Conservation (phyloP, 2,888 invertebrate species). For the Hartigia nigra region DNA sequence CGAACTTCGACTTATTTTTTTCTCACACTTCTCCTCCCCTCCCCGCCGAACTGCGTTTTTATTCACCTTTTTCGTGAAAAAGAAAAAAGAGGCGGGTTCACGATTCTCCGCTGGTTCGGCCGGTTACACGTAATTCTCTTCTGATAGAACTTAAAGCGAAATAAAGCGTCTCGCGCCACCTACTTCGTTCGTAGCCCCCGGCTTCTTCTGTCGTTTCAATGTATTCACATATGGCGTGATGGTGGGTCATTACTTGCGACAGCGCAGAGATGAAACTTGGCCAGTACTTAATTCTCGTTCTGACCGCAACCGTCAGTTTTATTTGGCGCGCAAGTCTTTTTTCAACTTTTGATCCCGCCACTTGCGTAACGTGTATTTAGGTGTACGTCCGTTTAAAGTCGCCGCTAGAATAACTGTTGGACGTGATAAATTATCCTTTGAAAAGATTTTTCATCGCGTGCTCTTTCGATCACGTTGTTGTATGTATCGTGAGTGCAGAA, state of each 20-base stretch:
- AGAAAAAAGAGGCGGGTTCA: not conserved
- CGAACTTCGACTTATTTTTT: not conserved
- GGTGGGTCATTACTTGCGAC: constrained; percentile 12
- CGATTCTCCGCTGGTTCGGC: not conserved
- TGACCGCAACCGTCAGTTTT: not conserved
- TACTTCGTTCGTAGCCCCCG: not conserved
- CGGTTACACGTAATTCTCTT: not conserved
- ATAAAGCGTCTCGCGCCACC: not conserved
- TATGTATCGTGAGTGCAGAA: not conserved
- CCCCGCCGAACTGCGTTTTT: not conserved
- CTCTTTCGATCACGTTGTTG: not conserved
- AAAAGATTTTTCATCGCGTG: not conserved
- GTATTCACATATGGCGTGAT: constrained; percentile 1
- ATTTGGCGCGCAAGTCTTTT: not conserved
- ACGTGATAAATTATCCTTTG: not conserved
- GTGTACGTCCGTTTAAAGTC: not conserved
- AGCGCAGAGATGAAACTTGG: constrained; percentile 3
- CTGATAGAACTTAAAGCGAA: not conserved
- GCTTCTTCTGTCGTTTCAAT: not conserved
- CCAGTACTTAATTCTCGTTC: not conserved
- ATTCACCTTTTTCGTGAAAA: not conserved
- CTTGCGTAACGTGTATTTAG: not conserved
- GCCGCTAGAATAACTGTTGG: not conserved
- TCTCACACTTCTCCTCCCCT: not conserved
- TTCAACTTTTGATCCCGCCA: not conserved